Conservation (phyloP, 2,888 invertebrate species). For the Malachius bipustulatus region DNA sequence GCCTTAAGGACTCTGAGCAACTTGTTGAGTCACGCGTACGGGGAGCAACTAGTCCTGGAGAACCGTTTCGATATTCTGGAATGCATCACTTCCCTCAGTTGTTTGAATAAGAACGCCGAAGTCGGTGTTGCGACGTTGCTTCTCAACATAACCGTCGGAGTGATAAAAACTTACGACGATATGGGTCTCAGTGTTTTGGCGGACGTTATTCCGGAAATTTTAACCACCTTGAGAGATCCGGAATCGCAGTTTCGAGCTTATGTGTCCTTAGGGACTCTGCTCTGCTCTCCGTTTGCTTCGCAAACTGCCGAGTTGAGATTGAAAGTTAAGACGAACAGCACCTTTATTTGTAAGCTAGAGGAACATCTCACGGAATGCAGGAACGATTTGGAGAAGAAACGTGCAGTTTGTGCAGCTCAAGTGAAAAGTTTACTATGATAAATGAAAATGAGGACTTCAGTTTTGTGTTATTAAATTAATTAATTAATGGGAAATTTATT, state of each 20-base stretch:
- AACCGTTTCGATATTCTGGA: constrained; percentile 46
- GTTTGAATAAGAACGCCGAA: constrained; percentile 51
- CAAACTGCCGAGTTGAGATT: constrained; percentile 38
- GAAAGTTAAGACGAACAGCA: constrained; percentile 30
- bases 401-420: constrained; percentile 32
- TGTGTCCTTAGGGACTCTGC: constrained; percentile 65
- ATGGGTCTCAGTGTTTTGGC: constrained; percentile 39
- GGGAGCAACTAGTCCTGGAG: constrained; percentile 49
- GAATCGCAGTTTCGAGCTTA: constrained; percentile 68
- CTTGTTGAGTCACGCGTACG: constrained; percentile 58
- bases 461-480: background rate
- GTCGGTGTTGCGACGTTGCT: constrained; percentile 62
- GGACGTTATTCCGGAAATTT: constrained; percentile 43
- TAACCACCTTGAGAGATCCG: constrained; percentile 47
- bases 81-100: constrained; percentile 41
- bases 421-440: constrained; percentile 24
- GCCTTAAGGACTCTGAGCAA: constrained; percentile 70
- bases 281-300: constrained; percentile 38
- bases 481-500: no score
- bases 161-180: constrained; percentile 44
- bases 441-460: no score
- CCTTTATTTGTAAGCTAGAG: constrained; percentile 30
- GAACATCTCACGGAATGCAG: constrained; percentile 35
- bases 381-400: constrained; percentile 40
- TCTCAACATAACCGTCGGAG: constrained; percentile 57